Conservation (phyloP, 2,888 invertebrate species). For the Eupeodes luniger region DNA sequence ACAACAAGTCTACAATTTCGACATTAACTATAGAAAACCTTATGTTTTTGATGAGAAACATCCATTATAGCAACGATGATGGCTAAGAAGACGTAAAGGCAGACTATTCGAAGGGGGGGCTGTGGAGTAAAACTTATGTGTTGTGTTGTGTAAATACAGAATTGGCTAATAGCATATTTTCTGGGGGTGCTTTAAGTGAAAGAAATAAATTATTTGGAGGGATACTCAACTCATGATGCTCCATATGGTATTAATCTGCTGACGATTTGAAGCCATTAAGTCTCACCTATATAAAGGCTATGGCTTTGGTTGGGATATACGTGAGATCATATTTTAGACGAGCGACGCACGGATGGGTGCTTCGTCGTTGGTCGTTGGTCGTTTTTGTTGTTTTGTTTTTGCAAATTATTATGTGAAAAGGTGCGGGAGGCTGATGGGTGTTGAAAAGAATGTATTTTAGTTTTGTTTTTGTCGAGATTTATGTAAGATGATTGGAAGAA, state of each 20-base stretch:
- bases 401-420: constrained; percentile 29
- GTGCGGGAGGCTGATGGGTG: not conserved
- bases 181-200: constrained; percentile 11
- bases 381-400: not conserved
- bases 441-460: not conserved
- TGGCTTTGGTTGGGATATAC: not conserved
- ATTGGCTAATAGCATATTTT: constrained; percentile 37
- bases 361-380: too few relatives aligned
- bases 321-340: constrained; percentile 32
- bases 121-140: not conserved
- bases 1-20: constrained; percentile 57
- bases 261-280: constrained; percentile 59
- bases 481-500: not conserved
- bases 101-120: not conserved
- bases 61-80: constrained; percentile 61
- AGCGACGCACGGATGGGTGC: too few relatives aligned
- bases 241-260: constrained; percentile 64
- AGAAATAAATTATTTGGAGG: constrained; percentile 31
- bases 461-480: not conserved
- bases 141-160: not conserved
- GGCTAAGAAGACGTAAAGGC: constrained; percentile 23
- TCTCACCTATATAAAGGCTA: constrained; percentile 62
- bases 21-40: constrained; percentile 60
- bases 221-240: constrained; percentile 12
- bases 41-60: constrained; percentile 70